Percentiles rank a stretch among this genome's conserved stretches.
Evolutionary conservation across 2,888 invertebrate species (phyloP).

Genomic region (Apodemia mormo): DNA sequence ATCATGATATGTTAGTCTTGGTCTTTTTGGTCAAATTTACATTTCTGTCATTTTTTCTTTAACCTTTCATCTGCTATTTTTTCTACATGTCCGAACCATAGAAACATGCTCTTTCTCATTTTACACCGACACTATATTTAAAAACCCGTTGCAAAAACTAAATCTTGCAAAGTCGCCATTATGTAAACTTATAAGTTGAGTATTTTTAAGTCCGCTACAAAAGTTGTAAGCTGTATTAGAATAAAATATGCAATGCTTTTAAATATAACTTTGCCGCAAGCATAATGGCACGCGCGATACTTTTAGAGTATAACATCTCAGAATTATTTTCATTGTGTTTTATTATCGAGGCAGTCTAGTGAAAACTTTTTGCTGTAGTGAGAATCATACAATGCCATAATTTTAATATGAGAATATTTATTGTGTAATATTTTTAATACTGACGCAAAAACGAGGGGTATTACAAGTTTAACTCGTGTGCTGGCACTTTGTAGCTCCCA

Average conservation of each 20-base stretch:
- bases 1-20: too few relatives aligned
- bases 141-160: not conserved
- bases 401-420: not conserved
- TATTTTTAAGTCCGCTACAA: not conserved
- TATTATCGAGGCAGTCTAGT: constrained; percentile 5
- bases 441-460: too few relatives aligned
- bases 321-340: not conserved
- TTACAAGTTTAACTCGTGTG: not conserved
- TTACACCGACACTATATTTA: too few relatives aligned
- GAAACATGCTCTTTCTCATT: too few relatives aligned
- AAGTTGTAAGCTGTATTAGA: constrained; percentile 9
- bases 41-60: too few relatives aligned
- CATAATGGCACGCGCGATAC: not conserved
- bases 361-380: not conserved
- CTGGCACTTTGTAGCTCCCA: too few relatives aligned
- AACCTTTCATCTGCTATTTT: too few relatives aligned
- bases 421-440: not conserved
- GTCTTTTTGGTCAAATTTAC: too few relatives aligned
- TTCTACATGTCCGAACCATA: too few relatives aligned
- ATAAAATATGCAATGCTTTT: constrained; percentile 1
- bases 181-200: constrained; percentile 1
- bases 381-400: not conserved
- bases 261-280: not conserved
- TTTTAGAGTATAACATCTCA: not conserved
- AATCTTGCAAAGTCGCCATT: not conserved